A percentile compares a stretch with the other conserved stretches of the same genome.
These are phyloP conservation scores for Triplophysa dalaica DNA, from an alignment of 2,113 vertebrate species.

Conservation along the genomic window DNA sequence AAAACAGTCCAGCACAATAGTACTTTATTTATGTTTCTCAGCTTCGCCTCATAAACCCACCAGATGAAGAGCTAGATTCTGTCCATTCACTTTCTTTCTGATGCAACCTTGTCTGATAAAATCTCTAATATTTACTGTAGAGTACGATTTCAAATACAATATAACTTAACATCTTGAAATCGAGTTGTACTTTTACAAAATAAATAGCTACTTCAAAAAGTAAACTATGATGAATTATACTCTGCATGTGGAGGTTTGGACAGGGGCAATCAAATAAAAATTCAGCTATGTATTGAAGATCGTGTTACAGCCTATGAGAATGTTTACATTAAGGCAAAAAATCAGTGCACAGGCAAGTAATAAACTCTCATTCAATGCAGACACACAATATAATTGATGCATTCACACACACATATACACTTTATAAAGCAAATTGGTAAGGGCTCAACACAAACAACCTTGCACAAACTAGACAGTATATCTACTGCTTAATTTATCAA, in stretches of 20 bases:
- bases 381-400: constrained; percentile 57
- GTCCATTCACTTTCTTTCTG: not conserved
- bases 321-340: constrained; percentile 57
- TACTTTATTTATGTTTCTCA: constrained; percentile 19
- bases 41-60: not conserved
- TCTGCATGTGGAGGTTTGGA: constrained; percentile 4
- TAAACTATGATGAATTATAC: not conserved
- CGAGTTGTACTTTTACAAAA: constrained; percentile 11
- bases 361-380: constrained; percentile 27
- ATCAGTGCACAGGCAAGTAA: constrained; percentile 48
- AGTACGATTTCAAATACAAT: not conserved
- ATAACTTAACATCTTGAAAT: not conserved
- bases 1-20: not conserved
- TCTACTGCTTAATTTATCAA: constrained; percentile 37
- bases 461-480: not conserved
- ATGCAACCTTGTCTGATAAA: not conserved
- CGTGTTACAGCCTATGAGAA: constrained; percentile 56
- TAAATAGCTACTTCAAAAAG: constrained; percentile 42
- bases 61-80: not conserved
- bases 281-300: constrained; percentile 18
- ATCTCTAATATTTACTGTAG: not conserved
- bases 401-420: constrained; percentile 20
- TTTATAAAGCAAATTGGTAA: constrained; percentile 5
- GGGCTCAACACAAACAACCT: constrained; percentile 1
- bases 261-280: not conserved